These are phyloP conservation scores for Myioborus miniatus DNA, from an alignment of 2,797 vertebrate genomes.

Conservation along the genomic window DNA sequence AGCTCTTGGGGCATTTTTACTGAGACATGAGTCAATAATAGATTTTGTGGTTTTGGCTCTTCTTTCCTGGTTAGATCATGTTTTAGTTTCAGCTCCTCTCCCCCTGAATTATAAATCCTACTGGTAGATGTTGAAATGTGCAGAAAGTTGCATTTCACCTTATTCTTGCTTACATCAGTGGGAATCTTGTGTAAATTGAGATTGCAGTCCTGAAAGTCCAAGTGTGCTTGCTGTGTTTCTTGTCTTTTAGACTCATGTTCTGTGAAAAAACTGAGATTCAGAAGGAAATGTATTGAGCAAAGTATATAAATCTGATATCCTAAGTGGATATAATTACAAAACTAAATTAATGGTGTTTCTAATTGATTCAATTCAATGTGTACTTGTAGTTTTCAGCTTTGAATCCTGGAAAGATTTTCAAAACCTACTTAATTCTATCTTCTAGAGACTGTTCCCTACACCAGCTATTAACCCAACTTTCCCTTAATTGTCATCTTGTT, in stretches of 20 bases:
- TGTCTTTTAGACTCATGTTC: neutral
- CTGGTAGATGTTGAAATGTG: neutral
- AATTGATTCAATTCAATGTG: neutral
- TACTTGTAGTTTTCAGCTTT: neutral
- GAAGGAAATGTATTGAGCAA: neutral
- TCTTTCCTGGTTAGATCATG: conserved; percentile 20
- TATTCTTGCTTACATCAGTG: neutral
- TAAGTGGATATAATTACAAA: conserved; percentile 40
- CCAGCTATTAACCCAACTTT: neutral
- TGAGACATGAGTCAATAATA: conserved; percentile 15
- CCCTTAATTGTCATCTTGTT: neutral
- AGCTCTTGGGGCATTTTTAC: conserved; percentile 8
- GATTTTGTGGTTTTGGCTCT: neutral
- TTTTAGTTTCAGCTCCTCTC: conserved; percentile 20
- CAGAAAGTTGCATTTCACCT: neutral
- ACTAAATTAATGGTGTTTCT: neutral
- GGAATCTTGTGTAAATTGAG: neutral
- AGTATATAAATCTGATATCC: conserved; percentile 2
- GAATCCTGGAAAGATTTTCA: neutral
- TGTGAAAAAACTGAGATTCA: neutral
- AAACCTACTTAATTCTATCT: neutral
- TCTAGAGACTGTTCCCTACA: neutral
- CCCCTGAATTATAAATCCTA: neutral
- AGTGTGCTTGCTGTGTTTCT: neutral
- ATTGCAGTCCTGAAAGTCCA: neutral